Evolutionary conservation across 2,113 vertebrate species (phyloP).

Genomic region (Heterocephalus glaber): DNA sequence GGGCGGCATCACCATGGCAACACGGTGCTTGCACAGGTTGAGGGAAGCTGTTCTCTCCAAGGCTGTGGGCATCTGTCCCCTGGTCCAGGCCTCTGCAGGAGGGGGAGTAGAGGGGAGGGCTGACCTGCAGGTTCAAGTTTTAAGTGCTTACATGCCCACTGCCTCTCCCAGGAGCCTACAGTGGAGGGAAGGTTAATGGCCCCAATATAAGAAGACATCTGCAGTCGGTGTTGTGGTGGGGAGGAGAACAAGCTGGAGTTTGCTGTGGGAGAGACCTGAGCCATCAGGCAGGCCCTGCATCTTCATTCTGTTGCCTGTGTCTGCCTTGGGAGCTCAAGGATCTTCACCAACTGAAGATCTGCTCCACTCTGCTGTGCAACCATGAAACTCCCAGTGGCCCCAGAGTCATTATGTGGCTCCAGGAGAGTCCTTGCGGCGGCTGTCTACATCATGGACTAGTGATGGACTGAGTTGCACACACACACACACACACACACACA

Average conservation of each 20-base stretch:
- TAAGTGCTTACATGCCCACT: constrained; percentile 55
- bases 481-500: no score
- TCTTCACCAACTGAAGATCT: neutral
- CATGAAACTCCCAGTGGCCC: neutral
- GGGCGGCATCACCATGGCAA: constrained; percentile 75
- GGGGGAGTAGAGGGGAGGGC: neutral
- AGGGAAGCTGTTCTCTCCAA: constrained; percentile 70
- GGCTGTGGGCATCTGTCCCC: constrained; percentile 50
- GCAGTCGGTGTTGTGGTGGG: neutral
- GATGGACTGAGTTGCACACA: neutral
- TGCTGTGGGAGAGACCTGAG: neutral
- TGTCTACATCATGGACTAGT: neutral
- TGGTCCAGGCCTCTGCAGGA: neutral
- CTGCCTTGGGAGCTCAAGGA: neutral
- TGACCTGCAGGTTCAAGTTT: constrained; percentile 13
- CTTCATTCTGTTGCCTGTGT: neutral
- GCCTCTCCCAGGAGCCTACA: neutral
- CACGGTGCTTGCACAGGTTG: constrained; percentile 66
- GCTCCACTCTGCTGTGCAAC: neutral
- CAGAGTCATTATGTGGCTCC: neutral
- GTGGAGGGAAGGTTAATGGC: constrained; percentile 49
- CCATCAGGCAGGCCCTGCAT: neutral
- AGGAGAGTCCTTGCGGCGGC: neutral
- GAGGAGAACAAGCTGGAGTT: neutral
- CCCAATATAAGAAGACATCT: neutral